Conservation (phyloP, 2,888 invertebrate species). For the Nephrocerus scutellatus region DNA sequence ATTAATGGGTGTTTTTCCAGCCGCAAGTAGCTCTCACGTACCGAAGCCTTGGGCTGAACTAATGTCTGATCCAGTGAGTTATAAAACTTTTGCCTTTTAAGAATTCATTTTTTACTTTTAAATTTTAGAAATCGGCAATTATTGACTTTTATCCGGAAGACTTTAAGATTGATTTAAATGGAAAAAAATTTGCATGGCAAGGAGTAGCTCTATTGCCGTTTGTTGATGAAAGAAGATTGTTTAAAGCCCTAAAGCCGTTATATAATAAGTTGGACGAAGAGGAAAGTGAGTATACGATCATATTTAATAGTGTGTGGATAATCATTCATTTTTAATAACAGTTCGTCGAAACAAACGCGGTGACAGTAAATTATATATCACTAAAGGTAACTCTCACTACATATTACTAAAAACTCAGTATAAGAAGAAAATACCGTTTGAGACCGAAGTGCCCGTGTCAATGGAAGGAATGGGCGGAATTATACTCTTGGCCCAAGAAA, state of each 20-base stretch:
- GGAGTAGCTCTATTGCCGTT: constrained; percentile 97
- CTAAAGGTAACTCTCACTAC: constrained; percentile 63
- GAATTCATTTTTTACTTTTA: neutral
- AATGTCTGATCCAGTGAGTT: constrained; percentile 81
- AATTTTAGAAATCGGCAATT: constrained; percentile 74
- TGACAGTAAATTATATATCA: constrained; percentile 83
- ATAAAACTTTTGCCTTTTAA: constrained; percentile 2
- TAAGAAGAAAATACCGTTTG: constrained; percentile 49
- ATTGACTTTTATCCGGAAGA: constrained; percentile 99
- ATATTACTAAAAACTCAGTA: constrained; percentile 65
- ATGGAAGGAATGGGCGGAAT: constrained; percentile 80
- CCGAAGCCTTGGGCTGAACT: constrained; percentile 88
- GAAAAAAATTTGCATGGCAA: constrained; percentile 99
- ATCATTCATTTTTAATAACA: constrained; percentile 34
- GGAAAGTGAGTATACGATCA: constrained; percentile 61
- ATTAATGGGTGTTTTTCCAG: constrained; percentile 99
- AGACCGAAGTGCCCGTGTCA: constrained; percentile 54
- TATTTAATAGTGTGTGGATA: neutral
- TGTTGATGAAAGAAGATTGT: constrained; percentile 87
- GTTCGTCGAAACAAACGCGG: constrained; percentile 78
- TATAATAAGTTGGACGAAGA: constrained; percentile 73
- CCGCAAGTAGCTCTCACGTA: constrained; percentile 89
- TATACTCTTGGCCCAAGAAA: constrained; percentile 65
- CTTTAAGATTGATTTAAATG: constrained; percentile 96
- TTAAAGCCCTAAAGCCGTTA: constrained; percentile 72